Percentiles rank a stretch among this genome's conserved stretches.
Conservation (phyloP, 2,113 vertebrate species). For the Oenanthe oenanthe region DNA sequence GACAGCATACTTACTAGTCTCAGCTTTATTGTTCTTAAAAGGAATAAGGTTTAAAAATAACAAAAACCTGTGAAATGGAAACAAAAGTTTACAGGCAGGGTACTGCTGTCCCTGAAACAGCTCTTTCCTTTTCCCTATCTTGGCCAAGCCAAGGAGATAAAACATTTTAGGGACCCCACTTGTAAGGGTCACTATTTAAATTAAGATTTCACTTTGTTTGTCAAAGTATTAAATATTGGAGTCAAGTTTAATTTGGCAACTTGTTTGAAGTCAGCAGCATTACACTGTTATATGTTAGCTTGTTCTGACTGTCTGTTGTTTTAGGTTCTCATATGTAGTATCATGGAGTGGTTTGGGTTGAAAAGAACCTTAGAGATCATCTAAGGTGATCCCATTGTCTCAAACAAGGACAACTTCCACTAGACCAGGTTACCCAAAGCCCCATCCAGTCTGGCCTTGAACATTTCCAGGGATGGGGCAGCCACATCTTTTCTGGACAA, state of each 20-base stretch:
- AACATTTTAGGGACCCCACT: background rate
- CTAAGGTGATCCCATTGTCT: background rate
- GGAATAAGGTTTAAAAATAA: background rate
- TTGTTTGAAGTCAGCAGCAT: background rate
- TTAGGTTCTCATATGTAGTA: fast-evolving
- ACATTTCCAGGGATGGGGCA: background rate
- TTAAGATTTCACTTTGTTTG: background rate
- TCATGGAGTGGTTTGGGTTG: background rate
- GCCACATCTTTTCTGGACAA: background rate
- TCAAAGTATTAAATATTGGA: background rate
- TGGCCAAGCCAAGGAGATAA: background rate
- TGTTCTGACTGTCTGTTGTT: background rate
- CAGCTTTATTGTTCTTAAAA: background rate
- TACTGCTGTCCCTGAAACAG: background rate
- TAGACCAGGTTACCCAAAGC: background rate
- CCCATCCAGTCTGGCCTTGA: background rate
- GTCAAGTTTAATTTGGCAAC: background rate
- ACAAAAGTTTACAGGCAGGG: background rate
- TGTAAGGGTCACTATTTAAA: background rate
- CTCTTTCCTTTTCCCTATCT: background rate
- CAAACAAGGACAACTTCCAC: fast-evolving
- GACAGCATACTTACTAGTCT: background rate
- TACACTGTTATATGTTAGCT: fast-evolving
- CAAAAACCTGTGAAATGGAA: background rate
- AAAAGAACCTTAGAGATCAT: background rate